Evolutionary conservation across 64 coral and sea anemone genomes (phyloP).

Genomic region (Trachythela sp.): DNA sequence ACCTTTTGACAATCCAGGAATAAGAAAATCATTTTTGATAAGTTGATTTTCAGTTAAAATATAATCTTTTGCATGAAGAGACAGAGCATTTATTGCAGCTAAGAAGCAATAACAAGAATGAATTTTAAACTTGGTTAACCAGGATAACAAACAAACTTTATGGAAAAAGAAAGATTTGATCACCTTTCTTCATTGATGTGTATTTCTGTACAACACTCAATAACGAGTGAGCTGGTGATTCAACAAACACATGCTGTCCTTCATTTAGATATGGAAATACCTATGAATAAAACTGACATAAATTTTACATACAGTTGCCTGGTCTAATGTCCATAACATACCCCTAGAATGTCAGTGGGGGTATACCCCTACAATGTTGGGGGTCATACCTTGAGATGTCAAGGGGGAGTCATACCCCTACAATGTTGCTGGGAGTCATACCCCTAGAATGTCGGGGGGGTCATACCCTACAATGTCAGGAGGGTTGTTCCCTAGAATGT

Average conservation of each 20-base stretch:
- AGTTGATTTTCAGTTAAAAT: slow-evolving; percentile 10
- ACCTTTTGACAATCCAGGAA: slow-evolving; percentile 10
- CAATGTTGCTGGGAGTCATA: too few relatives aligned
- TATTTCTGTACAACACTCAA: neutral
- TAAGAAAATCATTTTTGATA: slow-evolving; percentile 7
- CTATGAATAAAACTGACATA: neutral
- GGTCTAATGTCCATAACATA: too few relatives aligned
- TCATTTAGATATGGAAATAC: neutral
- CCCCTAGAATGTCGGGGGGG: too few relatives aligned
- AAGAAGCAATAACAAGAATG: neutral
- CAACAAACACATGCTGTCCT: neutral
- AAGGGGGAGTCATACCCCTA: too few relatives aligned
- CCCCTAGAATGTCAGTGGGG: too few relatives aligned
- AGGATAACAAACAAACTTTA: too few relatives aligned
- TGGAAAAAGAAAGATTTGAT: too few relatives aligned
- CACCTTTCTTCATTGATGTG: neutral
- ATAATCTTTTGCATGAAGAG: neutral
- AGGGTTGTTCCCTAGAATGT: too few relatives aligned
- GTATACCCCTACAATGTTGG: too few relatives aligned
- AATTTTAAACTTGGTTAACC: too few relatives aligned
- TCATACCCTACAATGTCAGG: too few relatives aligned
- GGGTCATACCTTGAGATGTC: too few relatives aligned
- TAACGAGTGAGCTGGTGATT: neutral
- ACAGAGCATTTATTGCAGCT: neutral
- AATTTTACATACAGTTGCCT: neutral